Evolutionary conservation across 1,140 invertebrate species (phyloP).

Genomic region (Nasonia vitripennis): DNA sequence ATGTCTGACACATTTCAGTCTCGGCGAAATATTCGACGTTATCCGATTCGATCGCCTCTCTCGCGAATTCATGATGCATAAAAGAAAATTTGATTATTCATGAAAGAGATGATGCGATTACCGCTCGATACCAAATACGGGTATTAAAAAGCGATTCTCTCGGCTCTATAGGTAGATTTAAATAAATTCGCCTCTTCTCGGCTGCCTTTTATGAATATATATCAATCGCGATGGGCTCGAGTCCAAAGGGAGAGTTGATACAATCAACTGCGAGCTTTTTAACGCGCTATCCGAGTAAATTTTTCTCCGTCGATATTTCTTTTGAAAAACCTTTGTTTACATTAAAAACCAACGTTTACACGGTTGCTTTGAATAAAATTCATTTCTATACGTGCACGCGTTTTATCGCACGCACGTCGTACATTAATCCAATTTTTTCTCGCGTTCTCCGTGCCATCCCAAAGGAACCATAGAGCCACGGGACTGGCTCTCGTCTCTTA

Average conservation of each 20-base stretch:
- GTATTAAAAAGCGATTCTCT: neutral
- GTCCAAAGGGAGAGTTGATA: no score
- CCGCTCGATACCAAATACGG: neutral
- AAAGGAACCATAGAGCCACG: neutral
- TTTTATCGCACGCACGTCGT: neutral
- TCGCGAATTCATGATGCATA: neutral
- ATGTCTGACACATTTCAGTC: constrained; percentile 24
- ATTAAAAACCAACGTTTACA: no score
- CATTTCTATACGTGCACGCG: no score
- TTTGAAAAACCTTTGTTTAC: no score
- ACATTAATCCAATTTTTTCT: neutral
- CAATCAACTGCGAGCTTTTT: no score
- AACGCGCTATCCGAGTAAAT: no score
- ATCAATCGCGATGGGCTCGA: no score
- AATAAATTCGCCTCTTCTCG: neutral
- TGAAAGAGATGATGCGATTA: constrained; percentile 8
- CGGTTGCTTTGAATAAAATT: no score
- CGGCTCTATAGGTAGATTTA: neutral
- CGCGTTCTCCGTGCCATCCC: neutral
- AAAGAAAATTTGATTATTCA: constrained; percentile 27
- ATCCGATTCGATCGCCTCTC: neutral
- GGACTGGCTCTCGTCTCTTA: neutral
- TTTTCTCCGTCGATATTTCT: no score
- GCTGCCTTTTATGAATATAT: no score
- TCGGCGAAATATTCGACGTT: neutral